Base-by-base conservation (phyloP, 2,797 vertebrate genomes). In the Lophius americanus region DNA sequence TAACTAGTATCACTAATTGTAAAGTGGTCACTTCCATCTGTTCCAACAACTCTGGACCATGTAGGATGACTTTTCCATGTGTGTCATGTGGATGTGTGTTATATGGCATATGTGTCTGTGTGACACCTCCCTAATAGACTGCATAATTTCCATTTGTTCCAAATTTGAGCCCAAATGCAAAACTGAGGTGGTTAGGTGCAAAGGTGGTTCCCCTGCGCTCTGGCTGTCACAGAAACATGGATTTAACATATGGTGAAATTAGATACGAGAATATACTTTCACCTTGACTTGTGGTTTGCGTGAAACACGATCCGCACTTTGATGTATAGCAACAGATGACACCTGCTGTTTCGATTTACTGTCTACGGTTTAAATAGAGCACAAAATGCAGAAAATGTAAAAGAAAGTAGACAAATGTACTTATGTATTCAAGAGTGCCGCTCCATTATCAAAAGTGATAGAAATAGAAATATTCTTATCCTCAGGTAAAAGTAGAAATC, bases 91-190 rank as follows among this genome's bases (percentile, higher is more conserved):
- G 23, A 23, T 23, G 23, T 23, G 23, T 23, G 23, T 23, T 23
- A 23, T 23, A 23, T 23, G 23, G 23, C 23, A 23, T 2, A 23
- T 23, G 23, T 23, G 23, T 23, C 23, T 23, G 39, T 41, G 39
- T 41, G 2, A 9, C 9, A 8, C 4, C 14, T 23, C 3, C 4
- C 7, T 7, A 4, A 9, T 32, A 3, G 1, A 49, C 7, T 3
- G 1, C 14, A 9, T 13, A 7, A 49, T 9, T 23, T 35, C 7
- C 4, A 3, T 50, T 23, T 48, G n/a, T 48, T 14, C 7, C 7
- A 67, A 39, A 23, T 58, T 23, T 42, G 53, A 36, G 50, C 68
- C 55, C 36, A 52, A 5, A 47, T 47, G 6, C 60, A 60, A 64
- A 5, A 23, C 33, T 59, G 8, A 2, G 38, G 39, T 36, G 6